Base-by-base conservation (phyloP, 2,888 invertebrate species). In the Sinhomidia bicolor region DNA sequence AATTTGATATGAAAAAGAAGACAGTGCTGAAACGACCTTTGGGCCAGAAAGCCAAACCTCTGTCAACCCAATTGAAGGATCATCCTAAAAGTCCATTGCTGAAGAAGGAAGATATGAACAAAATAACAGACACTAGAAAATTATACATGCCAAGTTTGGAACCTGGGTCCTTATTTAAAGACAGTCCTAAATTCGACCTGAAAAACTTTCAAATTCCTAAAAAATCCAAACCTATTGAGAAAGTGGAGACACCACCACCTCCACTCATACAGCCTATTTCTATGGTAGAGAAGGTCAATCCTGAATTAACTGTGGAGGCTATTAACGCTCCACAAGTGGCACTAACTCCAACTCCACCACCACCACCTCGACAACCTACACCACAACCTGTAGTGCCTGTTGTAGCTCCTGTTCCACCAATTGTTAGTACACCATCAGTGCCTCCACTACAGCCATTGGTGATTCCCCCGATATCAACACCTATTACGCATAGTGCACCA, bases 141-240 rank as follows among this genome's bases (percentile, higher is more conserved):
- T 60, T 88, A 5, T 85, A 85, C 32, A 85, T 68, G 82, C 80
- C 78, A n/a, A 74, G 62, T 10, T 78, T 85, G 41, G 84, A 88
- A n/a, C 65, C 85, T 29, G 85, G 81, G 7, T 14, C 79, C 0
- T 81, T 86, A 51, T 80, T 76, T 4, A 90, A 89, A 36, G 88
- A 81, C n/a, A 90, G 82, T 47, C 90, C 90, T 10, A 91, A 91
- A 54, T 91, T 92, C 80, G 89, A 91, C 54, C 79, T 91, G 6
- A 90, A 90, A 44, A 92, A 91, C 65, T 92, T 92, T 84, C 92
- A 92, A 68, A 92, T 92, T 26, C 92, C 92, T 0, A 92, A 92
- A 26, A 92, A 92, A 32, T 90, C 91, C 4, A 88, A 88, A 29
- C 82, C 88, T 9, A 26, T 80, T 20, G 87, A 87, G 26, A 80